Conservation (phyloP, 2,797 vertebrate species). For the Threskiornis aethiopicus region DNA sequence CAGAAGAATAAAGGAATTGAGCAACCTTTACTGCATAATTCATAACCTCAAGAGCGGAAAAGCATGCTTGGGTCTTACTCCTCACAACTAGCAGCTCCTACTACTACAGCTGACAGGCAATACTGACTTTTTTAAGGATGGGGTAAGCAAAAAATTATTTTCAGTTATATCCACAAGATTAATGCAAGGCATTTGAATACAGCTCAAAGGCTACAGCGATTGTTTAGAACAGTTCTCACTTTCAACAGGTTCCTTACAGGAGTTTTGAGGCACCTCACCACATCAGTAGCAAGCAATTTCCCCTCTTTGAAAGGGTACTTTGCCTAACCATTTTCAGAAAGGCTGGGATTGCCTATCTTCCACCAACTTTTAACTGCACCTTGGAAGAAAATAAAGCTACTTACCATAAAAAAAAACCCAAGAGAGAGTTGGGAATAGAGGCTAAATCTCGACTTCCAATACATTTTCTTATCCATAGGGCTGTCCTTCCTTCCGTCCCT, state of each 20-base stretch:
- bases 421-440: not conserved
- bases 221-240: not conserved
- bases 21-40: not conserved
- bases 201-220: not conserved
- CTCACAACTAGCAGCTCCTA: not conserved
- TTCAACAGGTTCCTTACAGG: not conserved
- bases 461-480: not conserved
- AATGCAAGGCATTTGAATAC: not conserved
- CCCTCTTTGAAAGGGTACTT: not conserved
- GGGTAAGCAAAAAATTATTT: not conserved
- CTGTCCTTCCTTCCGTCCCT: not conserved
- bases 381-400: not conserved
- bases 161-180: not conserved
- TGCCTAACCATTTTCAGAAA: not conserved
- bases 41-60: fast-evolving
- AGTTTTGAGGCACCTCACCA: not conserved
- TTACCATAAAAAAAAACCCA: not conserved
- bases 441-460: not conserved
- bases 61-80: not conserved
- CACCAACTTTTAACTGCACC: not conserved
- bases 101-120: not conserved
- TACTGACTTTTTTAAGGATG: not conserved
- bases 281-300: not conserved
- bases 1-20: not conserved
- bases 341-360: not conserved